Evolutionary conservation across 2,888 invertebrate species (phyloP).

Genomic region (Polydrusus cervinus): DNA sequence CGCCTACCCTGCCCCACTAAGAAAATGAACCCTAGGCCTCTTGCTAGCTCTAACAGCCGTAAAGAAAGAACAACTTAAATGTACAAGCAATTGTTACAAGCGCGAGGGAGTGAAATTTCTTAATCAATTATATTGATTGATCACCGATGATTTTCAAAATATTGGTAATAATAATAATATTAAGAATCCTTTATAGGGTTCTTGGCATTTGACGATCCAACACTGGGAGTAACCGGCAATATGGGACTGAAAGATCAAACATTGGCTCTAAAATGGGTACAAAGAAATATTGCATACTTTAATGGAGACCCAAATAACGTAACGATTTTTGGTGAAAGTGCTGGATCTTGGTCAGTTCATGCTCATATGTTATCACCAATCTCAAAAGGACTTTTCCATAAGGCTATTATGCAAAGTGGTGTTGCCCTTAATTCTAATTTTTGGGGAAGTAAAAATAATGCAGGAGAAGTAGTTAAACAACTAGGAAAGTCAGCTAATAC

Average conservation of each 20-base stretch:
- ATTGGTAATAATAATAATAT: no score
- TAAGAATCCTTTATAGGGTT: slow-evolving; percentile 44
- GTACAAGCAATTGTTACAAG: no score
- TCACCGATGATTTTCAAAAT: not conserved
- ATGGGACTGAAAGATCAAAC: slow-evolving; percentile 73
- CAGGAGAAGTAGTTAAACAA: slow-evolving; percentile 47
- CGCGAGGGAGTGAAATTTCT: no score
- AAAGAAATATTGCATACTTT: slow-evolving; percentile 71
- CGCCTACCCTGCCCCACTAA: no score
- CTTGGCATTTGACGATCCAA: slow-evolving; percentile 34
- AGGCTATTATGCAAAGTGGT: slow-evolving; percentile 63
- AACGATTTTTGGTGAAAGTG: slow-evolving; percentile 63
- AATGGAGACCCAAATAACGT: slow-evolving; percentile 73
- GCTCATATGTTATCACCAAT: slow-evolving; percentile 45
- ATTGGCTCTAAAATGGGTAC: slow-evolving; percentile 73
- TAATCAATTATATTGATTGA: no score
- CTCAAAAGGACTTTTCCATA: slow-evolving; percentile 59
- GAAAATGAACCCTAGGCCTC: no score
- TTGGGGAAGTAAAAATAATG: slow-evolving; percentile 33
- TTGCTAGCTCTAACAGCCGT: no score
- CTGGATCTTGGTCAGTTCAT: slow-evolving; percentile 51
- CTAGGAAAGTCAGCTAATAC: slow-evolving; percentile 56
- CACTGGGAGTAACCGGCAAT: slow-evolving; percentile 70
- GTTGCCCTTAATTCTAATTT: slow-evolving; percentile 57
- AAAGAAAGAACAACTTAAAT: no score